Conservation (phyloP, 2,888 invertebrate species). For the Oxycera nigricornis region DNA sequence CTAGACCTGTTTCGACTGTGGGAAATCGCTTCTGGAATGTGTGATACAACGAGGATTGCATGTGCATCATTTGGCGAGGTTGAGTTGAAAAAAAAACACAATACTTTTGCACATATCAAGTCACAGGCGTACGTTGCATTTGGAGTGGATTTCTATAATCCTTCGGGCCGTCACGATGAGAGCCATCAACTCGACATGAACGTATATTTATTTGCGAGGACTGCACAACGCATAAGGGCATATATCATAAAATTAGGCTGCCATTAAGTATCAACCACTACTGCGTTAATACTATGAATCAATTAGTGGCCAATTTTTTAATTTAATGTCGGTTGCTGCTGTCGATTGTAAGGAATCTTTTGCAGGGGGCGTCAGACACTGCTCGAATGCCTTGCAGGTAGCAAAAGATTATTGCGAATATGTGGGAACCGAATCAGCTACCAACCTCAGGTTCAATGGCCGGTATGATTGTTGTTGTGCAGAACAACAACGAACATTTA, state of each 20-base stretch:
- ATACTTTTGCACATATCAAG: background rate
- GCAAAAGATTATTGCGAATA: conserved; percentile 10
- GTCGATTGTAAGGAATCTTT: background rate
- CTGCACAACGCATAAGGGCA: conserved; percentile 1
- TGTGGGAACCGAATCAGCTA: conserved; percentile 17
- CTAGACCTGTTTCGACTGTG: conserved; percentile 31
- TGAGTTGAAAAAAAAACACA: background rate
- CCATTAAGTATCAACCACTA: conserved; percentile 16
- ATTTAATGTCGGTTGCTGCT: conserved; percentile 22
- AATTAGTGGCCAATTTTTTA: conserved; percentile 29
- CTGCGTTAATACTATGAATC: conserved; percentile 20
- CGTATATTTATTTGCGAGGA: background rate
- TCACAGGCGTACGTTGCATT: background rate
- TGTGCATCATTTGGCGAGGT: conserved; percentile 21
- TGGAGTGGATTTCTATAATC: conserved; percentile 32
- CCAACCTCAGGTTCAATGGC: background rate
- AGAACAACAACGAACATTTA: background rate
- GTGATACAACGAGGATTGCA: conserved; percentile 26
- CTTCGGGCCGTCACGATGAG: conserved; percentile 46
- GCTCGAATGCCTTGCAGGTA: background rate
- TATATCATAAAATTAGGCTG: conserved; percentile 25
- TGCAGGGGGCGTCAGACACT: background rate
- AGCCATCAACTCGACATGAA: conserved; percentile 20
- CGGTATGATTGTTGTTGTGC: background rate
- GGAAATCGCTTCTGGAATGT: conserved; percentile 41